Evolutionary conservation across 2,797 vertebrate genomes (phyloP).

Genomic region (Falco naumanni): DNA sequence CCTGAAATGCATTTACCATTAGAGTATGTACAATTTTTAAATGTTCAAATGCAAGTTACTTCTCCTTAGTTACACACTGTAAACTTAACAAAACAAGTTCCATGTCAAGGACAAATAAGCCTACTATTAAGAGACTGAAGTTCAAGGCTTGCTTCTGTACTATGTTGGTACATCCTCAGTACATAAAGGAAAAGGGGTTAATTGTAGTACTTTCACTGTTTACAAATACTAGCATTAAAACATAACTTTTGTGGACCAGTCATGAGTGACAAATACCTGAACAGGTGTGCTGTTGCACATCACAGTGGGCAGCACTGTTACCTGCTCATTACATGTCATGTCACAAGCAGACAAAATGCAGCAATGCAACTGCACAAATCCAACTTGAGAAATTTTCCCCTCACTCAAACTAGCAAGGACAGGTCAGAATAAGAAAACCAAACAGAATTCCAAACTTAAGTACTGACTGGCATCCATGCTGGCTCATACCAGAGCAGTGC

Average conservation of each 20-base stretch:
- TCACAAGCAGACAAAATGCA: not conserved
- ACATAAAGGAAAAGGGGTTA: not conserved
- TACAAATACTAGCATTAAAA: not conserved
- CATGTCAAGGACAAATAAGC: not conserved
- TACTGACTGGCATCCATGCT: not conserved
- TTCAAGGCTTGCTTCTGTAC: not conserved
- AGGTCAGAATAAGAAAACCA: not conserved
- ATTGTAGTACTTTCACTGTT: not conserved
- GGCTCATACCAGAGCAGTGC: not conserved
- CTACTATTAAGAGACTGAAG: not conserved
- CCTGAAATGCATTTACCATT: not conserved
- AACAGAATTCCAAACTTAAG: not conserved
- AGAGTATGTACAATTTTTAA: not conserved
- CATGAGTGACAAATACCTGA: not conserved
- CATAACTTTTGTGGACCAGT: not conserved
- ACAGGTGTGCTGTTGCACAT: not conserved
- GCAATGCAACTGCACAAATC: not conserved
- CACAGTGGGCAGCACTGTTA: not conserved
- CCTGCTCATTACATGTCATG: rapidly evolving
- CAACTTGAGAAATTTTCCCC: not conserved
- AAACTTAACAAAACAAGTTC: not conserved
- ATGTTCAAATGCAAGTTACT: not conserved
- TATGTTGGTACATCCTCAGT: not conserved
- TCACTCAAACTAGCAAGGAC: not conserved
- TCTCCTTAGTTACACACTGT: not conserved